Percentiles rank a stretch among this genome's conserved stretches.
Evolutionary conservation across 2,888 invertebrate genomes (phyloP).

Genomic region (Eucera pruinosa): DNA sequence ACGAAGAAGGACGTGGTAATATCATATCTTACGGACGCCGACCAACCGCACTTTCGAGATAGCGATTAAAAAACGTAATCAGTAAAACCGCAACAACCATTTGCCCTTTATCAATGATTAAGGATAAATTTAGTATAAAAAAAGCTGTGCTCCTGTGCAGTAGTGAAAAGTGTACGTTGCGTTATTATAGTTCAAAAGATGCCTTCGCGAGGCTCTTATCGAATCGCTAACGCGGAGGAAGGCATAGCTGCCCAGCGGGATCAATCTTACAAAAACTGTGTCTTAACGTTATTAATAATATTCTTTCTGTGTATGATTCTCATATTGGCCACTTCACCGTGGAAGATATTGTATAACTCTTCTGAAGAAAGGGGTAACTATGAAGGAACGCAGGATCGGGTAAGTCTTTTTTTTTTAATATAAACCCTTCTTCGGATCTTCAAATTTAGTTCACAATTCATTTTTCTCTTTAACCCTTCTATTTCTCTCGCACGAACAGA

Average conservation of each 20-base stretch:
- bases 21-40: conserved; percentile 9
- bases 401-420: conserved; percentile 22
- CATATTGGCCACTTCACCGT: conserved; percentile 61
- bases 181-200: conserved; percentile 37
- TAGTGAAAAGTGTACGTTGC: not conserved
- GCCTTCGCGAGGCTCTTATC: conserved; percentile 69
- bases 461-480: too few relatives aligned
- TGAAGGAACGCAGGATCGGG: conserved; percentile 2
- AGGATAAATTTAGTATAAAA: conserved; percentile 16
- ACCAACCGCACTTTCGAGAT: conserved; percentile 44
- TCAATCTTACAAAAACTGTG: conserved; percentile 72
- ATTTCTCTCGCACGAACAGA: too few relatives aligned
- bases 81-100: conserved; percentile 69
- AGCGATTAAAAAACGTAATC: conserved; percentile 67
- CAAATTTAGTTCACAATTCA: too few relatives aligned
- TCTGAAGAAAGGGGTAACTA: not conserved
- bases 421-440: too few relatives aligned
- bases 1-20: conserved; percentile 4
- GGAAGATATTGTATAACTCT: conserved; percentile 38
- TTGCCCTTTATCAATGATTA: conserved; percentile 4
- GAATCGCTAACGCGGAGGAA: conserved; percentile 55
- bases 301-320: conserved; percentile 69
- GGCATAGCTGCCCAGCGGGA: conserved; percentile 63
- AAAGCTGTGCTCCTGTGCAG: not conserved
- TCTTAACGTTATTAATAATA: conserved; percentile 70